Conservation (phyloP, 1,140 invertebrate genomes). For the Asobara japonica region DNA sequence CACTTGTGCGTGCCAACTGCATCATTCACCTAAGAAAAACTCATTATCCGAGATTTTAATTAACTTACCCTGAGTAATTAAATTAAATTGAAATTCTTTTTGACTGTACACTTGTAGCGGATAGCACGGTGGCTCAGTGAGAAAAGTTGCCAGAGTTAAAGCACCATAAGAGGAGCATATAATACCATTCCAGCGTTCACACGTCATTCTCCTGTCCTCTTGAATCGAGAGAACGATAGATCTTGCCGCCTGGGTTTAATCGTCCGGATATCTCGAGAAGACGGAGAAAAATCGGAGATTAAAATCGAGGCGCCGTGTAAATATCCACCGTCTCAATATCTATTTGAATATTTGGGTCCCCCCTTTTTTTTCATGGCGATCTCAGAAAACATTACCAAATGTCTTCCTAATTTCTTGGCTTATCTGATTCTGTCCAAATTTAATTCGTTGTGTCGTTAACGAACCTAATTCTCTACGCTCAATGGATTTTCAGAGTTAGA, state of each 20-base stretch:
- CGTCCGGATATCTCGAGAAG: background rate
- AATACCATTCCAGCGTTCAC: background rate
- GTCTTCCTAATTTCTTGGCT: background rate
- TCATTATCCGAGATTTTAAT: conserved; percentile 38
- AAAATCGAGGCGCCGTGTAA: conserved; percentile 4
- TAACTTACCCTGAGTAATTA: conserved; percentile 50
- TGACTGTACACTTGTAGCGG: conserved; percentile 18
- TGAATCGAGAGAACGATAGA: conserved; percentile 8
- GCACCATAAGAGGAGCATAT: background rate
- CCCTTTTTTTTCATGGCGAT: no score
- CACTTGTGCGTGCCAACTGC: conserved; percentile 11
- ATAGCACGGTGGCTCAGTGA: background rate
- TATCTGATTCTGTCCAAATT: background rate
- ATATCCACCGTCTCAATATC: background rate
- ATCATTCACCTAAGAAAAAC: conserved; percentile 13
- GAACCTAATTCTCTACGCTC: background rate
- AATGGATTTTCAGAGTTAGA: background rate
- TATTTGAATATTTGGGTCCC: background rate
- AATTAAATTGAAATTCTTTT: conserved; percentile 51
- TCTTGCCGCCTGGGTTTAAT: conserved; percentile 5
- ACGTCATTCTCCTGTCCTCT: conserved; percentile 15
- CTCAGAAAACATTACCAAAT: background rate
- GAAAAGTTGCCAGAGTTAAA: background rate
- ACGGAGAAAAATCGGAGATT: background rate
- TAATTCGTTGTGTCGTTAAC: background rate